Percentiles rank a stretch among this genome's conserved stretches.
These are phyloP conservation scores for Rhinoptilus africanus DNA, from an alignment of 2,113 vertebrate species.

Conservation along the genomic window DNA sequence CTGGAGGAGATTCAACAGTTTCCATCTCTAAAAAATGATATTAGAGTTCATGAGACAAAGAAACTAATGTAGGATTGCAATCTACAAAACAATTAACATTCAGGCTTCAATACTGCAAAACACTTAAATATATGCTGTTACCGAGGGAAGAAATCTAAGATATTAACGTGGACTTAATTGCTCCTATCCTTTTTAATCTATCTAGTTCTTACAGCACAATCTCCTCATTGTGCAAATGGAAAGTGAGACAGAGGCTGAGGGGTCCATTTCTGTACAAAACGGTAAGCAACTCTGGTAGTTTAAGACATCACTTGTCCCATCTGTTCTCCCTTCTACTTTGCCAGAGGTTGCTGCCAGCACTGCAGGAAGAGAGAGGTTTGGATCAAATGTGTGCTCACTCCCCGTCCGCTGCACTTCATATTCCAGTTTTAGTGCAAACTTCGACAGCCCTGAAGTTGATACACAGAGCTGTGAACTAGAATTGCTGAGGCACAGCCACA, in stretches of 20 bases:
- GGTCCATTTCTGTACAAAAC: background rate
- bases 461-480: background rate
- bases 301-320: background rate
- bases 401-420: background rate
- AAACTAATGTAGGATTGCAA: background rate
- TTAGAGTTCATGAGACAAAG: slow-evolving; percentile 27
- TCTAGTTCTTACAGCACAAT: background rate
- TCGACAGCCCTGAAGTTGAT: background rate
- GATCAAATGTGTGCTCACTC: background rate
- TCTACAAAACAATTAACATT: slow-evolving; percentile 22
- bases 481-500: background rate
- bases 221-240: background rate
- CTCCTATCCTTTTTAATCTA: background rate
- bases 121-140: background rate
- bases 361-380: background rate
- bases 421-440: background rate
- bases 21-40: background rate
- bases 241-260: background rate
- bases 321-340: background rate
- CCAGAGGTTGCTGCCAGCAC: background rate
- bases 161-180: slow-evolving; percentile 9
- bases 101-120: background rate
- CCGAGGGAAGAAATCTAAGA: background rate
- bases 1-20: slow-evolving; percentile 5
- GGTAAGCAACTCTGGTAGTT: background rate